Evolutionary conservation across 2,888 invertebrate genomes (phyloP).

Genomic region (Morpho helenor): DNA sequence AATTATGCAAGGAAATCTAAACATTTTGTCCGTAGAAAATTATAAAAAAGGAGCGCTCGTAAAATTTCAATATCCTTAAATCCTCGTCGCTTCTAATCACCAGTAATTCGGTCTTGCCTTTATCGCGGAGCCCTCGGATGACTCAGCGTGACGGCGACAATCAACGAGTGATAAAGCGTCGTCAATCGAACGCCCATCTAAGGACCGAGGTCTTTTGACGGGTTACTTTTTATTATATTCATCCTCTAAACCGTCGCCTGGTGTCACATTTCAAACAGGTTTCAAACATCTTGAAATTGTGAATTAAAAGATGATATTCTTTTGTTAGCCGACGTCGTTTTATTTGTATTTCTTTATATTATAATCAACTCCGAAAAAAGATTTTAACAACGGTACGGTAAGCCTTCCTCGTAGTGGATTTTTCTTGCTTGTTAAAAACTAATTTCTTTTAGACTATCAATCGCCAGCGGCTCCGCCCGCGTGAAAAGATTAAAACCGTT

Average conservation of each 20-base stretch:
- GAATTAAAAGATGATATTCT: constrained; percentile 18
- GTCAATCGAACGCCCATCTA: neutral
- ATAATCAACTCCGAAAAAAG: no score
- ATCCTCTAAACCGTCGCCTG: neutral
- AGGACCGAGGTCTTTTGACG: constrained; percentile 18
- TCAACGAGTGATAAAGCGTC: constrained; percentile 11
- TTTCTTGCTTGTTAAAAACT: no score
- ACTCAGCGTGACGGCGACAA: constrained; percentile 20
- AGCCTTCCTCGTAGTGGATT: no score
- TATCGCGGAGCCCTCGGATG: constrained; percentile 21
- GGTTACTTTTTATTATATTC: constrained; percentile 6
- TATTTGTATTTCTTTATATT: neutral
- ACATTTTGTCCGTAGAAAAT: neutral
- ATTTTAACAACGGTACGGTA: no score
- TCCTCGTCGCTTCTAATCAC: constrained; percentile 44
- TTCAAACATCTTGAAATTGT: constrained; percentile 13
- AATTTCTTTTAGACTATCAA: no score
- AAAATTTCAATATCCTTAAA: constrained; percentile 21
- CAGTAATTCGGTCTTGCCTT: constrained; percentile 43
- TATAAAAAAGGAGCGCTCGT: constrained; percentile 2
- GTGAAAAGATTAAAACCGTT: no score
- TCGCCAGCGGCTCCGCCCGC: no score
- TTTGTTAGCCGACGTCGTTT: constrained; percentile 7
- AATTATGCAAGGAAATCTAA: neutral
- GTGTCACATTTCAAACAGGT: constrained; percentile 11